phyloP scores from a whole-genome alignment of 1,140 invertebrate genomes.

The Temnothorax curvispinosus region DNA sequence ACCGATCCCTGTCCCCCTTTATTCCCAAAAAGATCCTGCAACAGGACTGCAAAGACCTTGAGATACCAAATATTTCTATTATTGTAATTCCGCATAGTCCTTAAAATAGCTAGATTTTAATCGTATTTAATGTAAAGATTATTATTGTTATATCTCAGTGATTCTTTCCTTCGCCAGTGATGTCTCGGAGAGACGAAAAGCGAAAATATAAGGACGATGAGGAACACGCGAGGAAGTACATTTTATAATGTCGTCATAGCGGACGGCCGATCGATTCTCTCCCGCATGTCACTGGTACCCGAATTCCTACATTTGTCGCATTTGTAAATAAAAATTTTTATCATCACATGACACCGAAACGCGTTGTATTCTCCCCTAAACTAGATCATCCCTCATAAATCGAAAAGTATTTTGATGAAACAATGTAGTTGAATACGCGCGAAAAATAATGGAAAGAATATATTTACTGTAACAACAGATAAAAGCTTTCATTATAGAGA shows the following conservation, averaged over 20 bases:
- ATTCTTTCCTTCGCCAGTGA: conserved; percentile 79
- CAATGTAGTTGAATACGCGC: neutral
- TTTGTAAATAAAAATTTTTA: conserved; percentile 86
- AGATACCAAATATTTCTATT: conserved; percentile 76
- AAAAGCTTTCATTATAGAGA: neutral
- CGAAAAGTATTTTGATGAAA: neutral
- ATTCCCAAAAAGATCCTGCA: conserved; percentile 22
- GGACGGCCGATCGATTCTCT: conserved; percentile 73
- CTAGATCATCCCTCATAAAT: neutral
- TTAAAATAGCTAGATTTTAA: conserved; percentile 80
- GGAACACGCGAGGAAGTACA: neutral
- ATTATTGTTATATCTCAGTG: conserved; percentile 82
- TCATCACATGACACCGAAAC: conserved; percentile 78
- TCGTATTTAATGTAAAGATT: conserved; percentile 83
- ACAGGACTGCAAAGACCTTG: conserved; percentile 54
- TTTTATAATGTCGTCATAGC: conserved; percentile 36
- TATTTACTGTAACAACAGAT: neutral
- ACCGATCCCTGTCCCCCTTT: neutral
- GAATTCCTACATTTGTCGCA: conserved; percentile 85
- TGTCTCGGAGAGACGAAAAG: conserved; percentile 72
- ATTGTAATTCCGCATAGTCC: conserved; percentile 81
- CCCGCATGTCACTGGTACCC: conserved; percentile 80
- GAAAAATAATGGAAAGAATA: neutral
- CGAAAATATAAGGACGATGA: neutral
- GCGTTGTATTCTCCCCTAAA: neutral